These are phyloP conservation scores for Psammodynastes pulverulentus DNA, from an alignment of 2,113 vertebrate species.

Conservation along the genomic window DNA sequence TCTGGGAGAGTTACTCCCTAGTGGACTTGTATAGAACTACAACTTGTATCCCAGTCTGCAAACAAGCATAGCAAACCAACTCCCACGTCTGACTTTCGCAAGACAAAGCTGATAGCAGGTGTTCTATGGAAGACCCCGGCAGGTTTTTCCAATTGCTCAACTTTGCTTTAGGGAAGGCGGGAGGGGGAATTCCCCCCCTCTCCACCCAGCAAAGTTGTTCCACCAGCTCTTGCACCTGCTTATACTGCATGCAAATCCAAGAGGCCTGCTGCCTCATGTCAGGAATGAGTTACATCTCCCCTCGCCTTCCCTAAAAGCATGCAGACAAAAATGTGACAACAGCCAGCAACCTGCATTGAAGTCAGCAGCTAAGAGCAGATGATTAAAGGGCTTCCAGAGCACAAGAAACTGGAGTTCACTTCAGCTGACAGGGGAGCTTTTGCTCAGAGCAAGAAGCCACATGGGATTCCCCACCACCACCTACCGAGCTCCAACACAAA, in stretches of 20 bases:
- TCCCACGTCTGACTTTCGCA: not conserved
- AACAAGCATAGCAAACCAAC: not conserved
- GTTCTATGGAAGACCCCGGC: not conserved
- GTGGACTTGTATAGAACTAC: not conserved
- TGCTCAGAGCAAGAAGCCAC: not conserved
- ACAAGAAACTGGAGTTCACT: not conserved
- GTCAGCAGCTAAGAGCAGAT: conserved; percentile 3
- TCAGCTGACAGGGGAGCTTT: not conserved
- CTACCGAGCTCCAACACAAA: not conserved
- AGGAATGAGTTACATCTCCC: conserved; percentile 19
- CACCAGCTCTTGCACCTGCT: conserved; percentile 37
- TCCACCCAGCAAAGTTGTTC: not conserved
- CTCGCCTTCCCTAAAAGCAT: not conserved
- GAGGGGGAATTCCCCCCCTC: too few species aligned
- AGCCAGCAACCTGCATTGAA: conserved; percentile 2
- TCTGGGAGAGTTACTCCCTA: not conserved
- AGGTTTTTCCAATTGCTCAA: conserved; percentile 28
- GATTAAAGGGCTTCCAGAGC: not conserved
- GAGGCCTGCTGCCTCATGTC: conserved; percentile 30
- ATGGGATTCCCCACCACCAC: not conserved
- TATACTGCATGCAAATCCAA: conserved; percentile 30
- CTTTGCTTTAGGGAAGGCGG: conserved; percentile 1
- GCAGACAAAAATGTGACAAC: not conserved
- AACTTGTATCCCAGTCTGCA: not conserved
- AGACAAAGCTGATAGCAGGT: conserved; percentile 23